phyloP scores from a whole-genome alignment of 1,140 invertebrate species.

The Drosophila setifemur region DNA sequence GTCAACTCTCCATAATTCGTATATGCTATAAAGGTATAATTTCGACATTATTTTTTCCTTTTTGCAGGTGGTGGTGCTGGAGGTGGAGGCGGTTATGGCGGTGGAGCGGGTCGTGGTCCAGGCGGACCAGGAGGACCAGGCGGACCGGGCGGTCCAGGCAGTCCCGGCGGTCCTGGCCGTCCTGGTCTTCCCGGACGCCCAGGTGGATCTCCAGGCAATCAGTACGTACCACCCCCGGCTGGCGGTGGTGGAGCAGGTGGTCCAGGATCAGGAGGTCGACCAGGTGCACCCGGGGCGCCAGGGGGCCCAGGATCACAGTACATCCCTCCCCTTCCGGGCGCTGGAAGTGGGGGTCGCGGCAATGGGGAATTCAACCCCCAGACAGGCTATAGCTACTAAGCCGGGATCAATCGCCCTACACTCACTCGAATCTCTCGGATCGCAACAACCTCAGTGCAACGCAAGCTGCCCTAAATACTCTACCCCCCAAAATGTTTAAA shows the following conservation, averaged over 20 bases:
- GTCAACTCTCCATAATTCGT: no score
- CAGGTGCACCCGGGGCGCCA: conserved; percentile 22
- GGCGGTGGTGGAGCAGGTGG: background rate
- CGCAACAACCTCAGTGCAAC: conserved; percentile 47
- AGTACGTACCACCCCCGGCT: no score
- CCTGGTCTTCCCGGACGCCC: conserved; percentile 16
- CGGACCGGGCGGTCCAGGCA: conserved; percentile 20
- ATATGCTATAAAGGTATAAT: no score
- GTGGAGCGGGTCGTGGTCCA: conserved; percentile 47
- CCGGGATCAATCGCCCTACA: background rate
- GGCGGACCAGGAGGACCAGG: conserved; percentile 65
- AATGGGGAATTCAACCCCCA: conserved; percentile 78
- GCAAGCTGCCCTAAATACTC: conserved; percentile 67
- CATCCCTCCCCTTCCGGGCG: conserved; percentile 57
- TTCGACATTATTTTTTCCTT: no score
- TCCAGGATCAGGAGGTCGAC: no score
- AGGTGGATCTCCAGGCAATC: conserved; percentile 20
- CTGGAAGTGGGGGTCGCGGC: conserved; percentile 61
- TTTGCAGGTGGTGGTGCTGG: no score
- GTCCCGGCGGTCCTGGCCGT: conserved; percentile 44
- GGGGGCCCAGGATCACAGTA: conserved; percentile 56
- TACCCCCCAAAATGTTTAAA: conserved; percentile 22
- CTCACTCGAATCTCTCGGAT: conserved; percentile 26
- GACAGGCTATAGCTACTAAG: conserved; percentile 78
- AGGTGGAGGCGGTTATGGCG: no score